Conservation (phyloP, 2,888 invertebrate genomes). For the Eristalinus sepulchralis region DNA sequence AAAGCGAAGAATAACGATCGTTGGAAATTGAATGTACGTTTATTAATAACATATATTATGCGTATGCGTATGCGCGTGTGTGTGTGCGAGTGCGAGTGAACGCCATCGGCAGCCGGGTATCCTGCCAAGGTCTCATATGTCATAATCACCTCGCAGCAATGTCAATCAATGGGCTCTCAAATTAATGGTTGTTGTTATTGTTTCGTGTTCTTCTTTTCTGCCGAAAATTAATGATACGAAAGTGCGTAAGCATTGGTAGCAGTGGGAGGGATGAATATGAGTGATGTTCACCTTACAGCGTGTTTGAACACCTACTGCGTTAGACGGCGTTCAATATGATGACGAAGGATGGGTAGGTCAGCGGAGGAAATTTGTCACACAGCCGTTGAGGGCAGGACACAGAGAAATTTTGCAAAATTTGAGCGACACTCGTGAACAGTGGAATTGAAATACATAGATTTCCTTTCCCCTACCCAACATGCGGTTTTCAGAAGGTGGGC, state of each 20-base stretch:
- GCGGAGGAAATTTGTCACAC: too few species aligned
- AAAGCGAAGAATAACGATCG: slow-evolving; percentile 13
- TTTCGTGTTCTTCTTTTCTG: background rate
- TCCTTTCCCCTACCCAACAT: too few species aligned
- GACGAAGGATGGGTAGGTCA: too few species aligned
- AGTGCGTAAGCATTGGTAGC: background rate
- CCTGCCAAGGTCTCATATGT: background rate
- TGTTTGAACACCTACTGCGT: too few species aligned
- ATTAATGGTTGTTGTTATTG: background rate
- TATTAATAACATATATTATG: background rate
- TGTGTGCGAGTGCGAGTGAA: background rate
- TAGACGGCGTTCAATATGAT: too few species aligned
- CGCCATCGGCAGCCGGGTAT: background rate
- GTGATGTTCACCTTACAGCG: too few species aligned
- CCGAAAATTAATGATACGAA: background rate
- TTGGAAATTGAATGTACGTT: background rate
- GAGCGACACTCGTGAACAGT: too few species aligned
- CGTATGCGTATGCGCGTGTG: background rate
- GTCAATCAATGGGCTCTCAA: slow-evolving; percentile 1
- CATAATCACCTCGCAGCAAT: background rate
- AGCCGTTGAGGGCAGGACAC: too few species aligned
- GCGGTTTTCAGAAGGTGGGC: too few species aligned
- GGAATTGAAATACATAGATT: too few species aligned
- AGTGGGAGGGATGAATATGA: too few species aligned
- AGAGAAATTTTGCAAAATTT: too few species aligned